A percentile compares a stretch with the other conserved stretches of the same genome.
These are phyloP conservation scores for Papilio helenus DNA, from an alignment of 1,140 invertebrate genomes.

Conservation along the genomic window DNA sequence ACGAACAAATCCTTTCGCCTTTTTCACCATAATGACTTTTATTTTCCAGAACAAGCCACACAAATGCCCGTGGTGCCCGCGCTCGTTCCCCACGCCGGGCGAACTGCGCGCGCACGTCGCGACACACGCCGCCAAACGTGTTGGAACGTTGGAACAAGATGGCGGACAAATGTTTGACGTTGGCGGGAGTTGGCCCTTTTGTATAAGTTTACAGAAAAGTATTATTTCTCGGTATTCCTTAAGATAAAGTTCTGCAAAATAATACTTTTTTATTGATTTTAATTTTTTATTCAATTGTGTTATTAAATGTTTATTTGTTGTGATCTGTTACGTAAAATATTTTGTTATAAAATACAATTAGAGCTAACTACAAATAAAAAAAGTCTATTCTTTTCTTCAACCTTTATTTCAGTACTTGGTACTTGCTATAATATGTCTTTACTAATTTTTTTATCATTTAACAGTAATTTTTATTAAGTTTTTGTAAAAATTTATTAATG, in stretches of 20 bases:
- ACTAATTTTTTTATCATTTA: too few relatives aligned
- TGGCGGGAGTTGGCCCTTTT: constrained; percentile 26
- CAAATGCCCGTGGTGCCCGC: constrained; percentile 90
- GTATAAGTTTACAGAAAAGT: background rate
- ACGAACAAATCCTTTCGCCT: too few relatives aligned
- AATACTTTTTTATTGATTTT: background rate
- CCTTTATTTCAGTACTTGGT: too few relatives aligned
- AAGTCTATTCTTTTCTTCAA: too few relatives aligned
- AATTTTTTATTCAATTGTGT: background rate
- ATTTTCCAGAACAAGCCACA: constrained; percentile 91
- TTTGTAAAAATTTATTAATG: background rate
- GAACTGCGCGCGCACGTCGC: constrained; percentile 92
- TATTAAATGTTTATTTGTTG: too few relatives aligned
- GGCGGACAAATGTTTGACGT: constrained; percentile 15
- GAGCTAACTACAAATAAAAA: too few relatives aligned
- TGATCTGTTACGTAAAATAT: too few relatives aligned
- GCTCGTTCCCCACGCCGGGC: constrained; percentile 92
- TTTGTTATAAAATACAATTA: too few relatives aligned
- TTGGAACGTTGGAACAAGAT: constrained; percentile 14
- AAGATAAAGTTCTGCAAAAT: too few relatives aligned
- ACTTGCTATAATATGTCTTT: too few relatives aligned
- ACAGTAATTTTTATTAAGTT: too few relatives aligned
- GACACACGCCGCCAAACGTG: constrained; percentile 83
- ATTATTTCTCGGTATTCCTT: background rate
- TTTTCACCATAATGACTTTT: background rate